Evolutionary conservation across 2,888 invertebrate genomes (phyloP).

Genomic region (Hemithea aestivaria): DNA sequence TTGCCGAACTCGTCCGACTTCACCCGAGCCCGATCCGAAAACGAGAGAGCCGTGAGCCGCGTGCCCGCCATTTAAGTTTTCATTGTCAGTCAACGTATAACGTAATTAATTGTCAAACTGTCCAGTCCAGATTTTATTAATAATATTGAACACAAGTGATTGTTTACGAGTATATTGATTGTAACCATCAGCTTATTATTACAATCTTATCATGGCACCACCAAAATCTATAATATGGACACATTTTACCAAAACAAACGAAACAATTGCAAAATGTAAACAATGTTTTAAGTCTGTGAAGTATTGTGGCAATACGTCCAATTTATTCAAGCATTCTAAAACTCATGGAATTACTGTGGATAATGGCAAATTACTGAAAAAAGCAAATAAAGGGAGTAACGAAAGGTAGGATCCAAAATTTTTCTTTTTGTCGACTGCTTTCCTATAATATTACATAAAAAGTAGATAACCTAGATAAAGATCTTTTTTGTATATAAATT

Average conservation of each 20-base stretch:
- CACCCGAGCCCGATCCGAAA: not conserved
- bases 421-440: too few relatives aligned
- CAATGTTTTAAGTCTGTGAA: constrained; percentile 12
- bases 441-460: not conserved
- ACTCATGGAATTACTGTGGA: constrained; percentile 11
- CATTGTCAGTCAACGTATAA: too few relatives aligned
- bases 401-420: constrained; percentile 1
- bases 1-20: too few relatives aligned
- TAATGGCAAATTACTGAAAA: constrained; percentile 7
- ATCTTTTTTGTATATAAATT: not conserved
- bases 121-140: too few relatives aligned
- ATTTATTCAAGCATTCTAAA: constrained; percentile 12
- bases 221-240: constrained; percentile 8
- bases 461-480: not conserved
- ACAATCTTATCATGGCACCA: constrained; percentile 8
- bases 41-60: constrained; percentile 1
- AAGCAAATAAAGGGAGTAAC: constrained; percentile 5
- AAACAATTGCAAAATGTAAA: constrained; percentile 12
- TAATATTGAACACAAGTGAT: too few relatives aligned
- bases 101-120: too few relatives aligned
- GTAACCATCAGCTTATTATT: constrained; percentile 1
- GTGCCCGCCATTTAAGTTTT: not conserved
- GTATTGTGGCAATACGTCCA: constrained; percentile 13
- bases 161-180: too few relatives aligned
- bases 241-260: constrained; percentile 7